phyloP scores from a whole-genome alignment of 2,888 invertebrate species.

The Miltochrista miniata region DNA sequence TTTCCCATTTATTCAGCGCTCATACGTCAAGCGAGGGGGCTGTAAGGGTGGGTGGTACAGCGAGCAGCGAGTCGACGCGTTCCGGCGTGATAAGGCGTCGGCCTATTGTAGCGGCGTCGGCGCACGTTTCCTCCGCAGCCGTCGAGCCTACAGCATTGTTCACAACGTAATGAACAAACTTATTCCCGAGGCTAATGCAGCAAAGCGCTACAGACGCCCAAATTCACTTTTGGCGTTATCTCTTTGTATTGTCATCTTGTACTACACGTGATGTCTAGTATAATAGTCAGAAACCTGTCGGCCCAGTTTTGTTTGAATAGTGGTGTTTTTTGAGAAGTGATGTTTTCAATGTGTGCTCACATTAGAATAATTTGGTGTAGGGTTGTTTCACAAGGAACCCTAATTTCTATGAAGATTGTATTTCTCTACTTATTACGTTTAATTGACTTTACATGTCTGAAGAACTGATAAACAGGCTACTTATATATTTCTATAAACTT shows the following conservation, averaged over 20 bases:
- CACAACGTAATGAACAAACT: constrained; percentile 81
- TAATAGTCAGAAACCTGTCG: constrained; percentile 66
- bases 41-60: constrained; percentile 26
- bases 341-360: constrained; percentile 65
- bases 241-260: constrained; percentile 59
- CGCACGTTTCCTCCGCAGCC: constrained; percentile 81
- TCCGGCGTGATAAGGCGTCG: constrained; percentile 81
- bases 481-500: no score
- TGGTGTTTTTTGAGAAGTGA: no score
- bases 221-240: constrained; percentile 75
- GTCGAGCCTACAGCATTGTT: constrained; percentile 80
- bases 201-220: constrained; percentile 64
- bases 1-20: constrained; percentile 82
- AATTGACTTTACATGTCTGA: no score
- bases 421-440: no score
- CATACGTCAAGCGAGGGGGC: constrained; percentile 67
- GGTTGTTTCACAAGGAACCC: constrained; percentile 70
- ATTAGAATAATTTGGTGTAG: constrained; percentile 64
- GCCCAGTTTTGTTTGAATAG: constrained; percentile 77
- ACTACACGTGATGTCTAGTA: constrained; percentile 50
- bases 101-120: constrained; percentile 79
- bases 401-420: constrained; percentile 52
- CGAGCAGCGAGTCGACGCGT: constrained; percentile 66
- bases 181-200: constrained; percentile 77
- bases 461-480: no score